Percentiles rank a stretch among this genome's conserved stretches.
These are phyloP conservation scores for Netelia fuscicornis DNA, from an alignment of 2,888 invertebrate species.

Conservation along the genomic window DNA sequence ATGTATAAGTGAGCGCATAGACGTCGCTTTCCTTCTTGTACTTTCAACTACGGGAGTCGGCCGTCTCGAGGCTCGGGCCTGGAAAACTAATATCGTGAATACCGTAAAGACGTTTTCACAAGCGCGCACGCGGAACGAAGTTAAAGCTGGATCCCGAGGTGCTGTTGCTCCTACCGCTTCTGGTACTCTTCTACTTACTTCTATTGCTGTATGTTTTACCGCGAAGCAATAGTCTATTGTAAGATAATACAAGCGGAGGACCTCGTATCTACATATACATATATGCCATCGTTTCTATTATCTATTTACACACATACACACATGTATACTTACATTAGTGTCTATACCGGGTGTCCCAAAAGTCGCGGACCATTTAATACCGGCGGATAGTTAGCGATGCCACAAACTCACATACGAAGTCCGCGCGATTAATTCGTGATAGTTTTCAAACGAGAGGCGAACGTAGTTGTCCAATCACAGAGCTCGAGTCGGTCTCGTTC, in stretches of 20 bases:
- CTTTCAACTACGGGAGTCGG: constrained; percentile 29
- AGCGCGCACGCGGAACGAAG: constrained; percentile 14
- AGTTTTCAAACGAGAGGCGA: no score
- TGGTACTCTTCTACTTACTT: constrained; percentile 28
- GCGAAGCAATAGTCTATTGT: constrained; percentile 1
- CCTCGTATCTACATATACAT: neutral
- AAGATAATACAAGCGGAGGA: constrained; percentile 30
- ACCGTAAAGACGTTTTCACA: constrained; percentile 50
- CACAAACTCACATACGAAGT: no score
- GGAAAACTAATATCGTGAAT: constrained; percentile 61
- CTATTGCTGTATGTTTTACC: constrained; percentile 7
- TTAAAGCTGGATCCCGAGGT: constrained; percentile 41
- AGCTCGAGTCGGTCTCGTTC: no score
- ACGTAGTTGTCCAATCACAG: no score
- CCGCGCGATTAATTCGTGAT: no score
- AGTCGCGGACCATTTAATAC: no score
- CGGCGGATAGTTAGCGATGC: no score
- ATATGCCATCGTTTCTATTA: no score
- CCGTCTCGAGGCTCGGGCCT: constrained; percentile 31
- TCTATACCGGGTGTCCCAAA: no score
- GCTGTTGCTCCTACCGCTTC: constrained; percentile 34
- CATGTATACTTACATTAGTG: no score
- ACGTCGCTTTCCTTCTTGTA: constrained; percentile 28
- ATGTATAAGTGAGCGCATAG: neutral
- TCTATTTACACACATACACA: no score